phyloP scores from a whole-genome alignment of 1,140 invertebrate species.

The Zaprionus africanus region DNA sequence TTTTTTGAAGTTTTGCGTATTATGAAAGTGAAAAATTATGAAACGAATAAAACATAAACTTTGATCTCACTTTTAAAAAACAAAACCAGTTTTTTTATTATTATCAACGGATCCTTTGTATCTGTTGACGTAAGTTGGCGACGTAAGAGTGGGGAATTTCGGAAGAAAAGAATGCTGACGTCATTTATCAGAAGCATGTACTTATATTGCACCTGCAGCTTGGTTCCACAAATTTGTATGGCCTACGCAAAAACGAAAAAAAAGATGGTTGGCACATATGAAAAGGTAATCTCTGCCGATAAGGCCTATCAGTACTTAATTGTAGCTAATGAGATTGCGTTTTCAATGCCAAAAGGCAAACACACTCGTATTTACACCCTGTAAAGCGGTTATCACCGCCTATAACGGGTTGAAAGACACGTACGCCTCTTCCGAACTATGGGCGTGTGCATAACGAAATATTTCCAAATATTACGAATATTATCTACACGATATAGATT shows the following conservation, averaged over 20 bases:
- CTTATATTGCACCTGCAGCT: background rate
- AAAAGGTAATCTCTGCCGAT: slow-evolving; percentile 32
- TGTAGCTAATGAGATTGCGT: slow-evolving; percentile 22
- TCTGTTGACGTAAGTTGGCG: background rate
- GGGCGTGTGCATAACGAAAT: background rate
- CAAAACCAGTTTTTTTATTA: background rate
- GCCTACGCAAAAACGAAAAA: background rate
- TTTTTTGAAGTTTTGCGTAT: slow-evolving; percentile 72
- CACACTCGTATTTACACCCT: background rate
- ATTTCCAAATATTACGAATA: background rate
- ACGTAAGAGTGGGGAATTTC: background rate
- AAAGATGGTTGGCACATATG: slow-evolving; percentile 22
- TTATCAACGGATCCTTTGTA: background rate
- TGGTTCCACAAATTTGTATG: slow-evolving; percentile 11
- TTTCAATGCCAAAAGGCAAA: slow-evolving; percentile 29
- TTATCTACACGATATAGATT: background rate
- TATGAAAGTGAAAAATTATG: slow-evolving; percentile 67
- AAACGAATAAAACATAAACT: slow-evolving; percentile 76
- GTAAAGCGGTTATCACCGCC: slow-evolving; percentile 3
- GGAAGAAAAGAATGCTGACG: background rate
- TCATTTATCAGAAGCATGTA: background rate
- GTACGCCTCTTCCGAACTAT: background rate
- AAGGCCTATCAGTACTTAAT: slow-evolving; percentile 35
- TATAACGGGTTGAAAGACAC: background rate
- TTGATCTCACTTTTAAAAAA: slow-evolving; percentile 75